A percentile compares a stretch with the other conserved stretches of the same genome.
These are phyloP conservation scores for Torymus aiolomorphi DNA, from an alignment of 2,888 invertebrate genomes.

Conservation along the genomic window DNA sequence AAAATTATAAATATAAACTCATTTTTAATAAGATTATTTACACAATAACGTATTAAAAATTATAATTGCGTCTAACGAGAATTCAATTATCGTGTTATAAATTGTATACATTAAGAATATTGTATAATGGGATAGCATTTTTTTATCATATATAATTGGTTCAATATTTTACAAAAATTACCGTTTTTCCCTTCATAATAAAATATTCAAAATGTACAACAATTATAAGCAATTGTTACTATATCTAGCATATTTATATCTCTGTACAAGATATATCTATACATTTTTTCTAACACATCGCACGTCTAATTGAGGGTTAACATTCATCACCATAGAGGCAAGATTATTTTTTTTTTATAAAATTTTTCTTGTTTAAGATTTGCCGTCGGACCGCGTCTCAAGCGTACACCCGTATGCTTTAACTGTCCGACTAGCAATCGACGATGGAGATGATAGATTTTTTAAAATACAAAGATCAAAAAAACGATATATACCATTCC, in stretches of 20 bases:
- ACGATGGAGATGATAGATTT: slow-evolving; percentile 38
- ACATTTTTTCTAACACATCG: slow-evolving; percentile 22
- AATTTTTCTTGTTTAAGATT: slow-evolving; percentile 39
- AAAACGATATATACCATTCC: slow-evolving; percentile 52
- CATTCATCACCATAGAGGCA: slow-evolving; percentile 50
- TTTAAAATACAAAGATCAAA: slow-evolving; percentile 48
- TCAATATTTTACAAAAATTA: slow-evolving; percentile 28
- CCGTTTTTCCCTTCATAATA: slow-evolving; percentile 11
- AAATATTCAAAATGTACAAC: slow-evolving; percentile 29
- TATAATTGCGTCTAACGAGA: slow-evolving; percentile 2
- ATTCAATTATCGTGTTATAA: neutral
- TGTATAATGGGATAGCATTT: slow-evolving; percentile 8
- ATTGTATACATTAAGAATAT: slow-evolving; percentile 2
- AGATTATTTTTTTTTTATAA: slow-evolving; percentile 39
- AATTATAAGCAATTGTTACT: slow-evolving; percentile 22
- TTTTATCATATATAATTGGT: slow-evolving; percentile 21
- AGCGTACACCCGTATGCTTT: slow-evolving; percentile 35
- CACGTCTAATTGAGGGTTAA: slow-evolving; percentile 50
- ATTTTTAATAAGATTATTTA: slow-evolving; percentile 6
- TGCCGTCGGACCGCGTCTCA: slow-evolving; percentile 24
- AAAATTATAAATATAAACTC: too few relatives aligned
- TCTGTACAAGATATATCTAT: slow-evolving; percentile 20
- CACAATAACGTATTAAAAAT: slow-evolving; percentile 8
- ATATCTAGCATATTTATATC: slow-evolving; percentile 27
- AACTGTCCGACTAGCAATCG: slow-evolving; percentile 37